Conservation (phyloP, 1,140 invertebrate genomes). For the Achatina immaculata region DNA sequence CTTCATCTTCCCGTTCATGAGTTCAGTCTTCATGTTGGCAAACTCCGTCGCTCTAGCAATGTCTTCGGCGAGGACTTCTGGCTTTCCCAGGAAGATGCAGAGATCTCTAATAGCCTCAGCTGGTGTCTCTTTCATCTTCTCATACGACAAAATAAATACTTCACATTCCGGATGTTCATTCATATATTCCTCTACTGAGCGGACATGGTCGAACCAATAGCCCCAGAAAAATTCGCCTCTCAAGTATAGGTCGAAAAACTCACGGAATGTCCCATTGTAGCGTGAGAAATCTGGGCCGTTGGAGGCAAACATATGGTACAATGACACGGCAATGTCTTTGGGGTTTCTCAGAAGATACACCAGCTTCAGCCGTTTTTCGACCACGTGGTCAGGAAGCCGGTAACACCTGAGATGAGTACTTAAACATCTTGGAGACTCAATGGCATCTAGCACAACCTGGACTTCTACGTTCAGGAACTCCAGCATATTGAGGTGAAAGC, state of each 20-base stretch:
- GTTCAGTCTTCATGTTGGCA: neutral
- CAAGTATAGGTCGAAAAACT: neutral
- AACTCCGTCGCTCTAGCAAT: conserved; percentile 6
- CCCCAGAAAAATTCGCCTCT: neutral
- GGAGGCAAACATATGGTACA: neutral
- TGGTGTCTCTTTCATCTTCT: conserved; percentile 18
- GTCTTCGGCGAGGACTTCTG: neutral
- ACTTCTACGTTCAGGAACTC: neutral
- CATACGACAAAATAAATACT: neutral
- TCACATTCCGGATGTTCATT: neutral
- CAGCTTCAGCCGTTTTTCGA: neutral
- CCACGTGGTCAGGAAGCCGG: neutral
- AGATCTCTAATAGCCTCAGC: neutral
- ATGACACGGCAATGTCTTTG: neutral
- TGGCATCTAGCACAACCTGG: neutral
- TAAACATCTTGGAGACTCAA: neutral
- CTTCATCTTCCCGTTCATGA: neutral
- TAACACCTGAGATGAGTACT: neutral
- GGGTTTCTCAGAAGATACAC: conserved; percentile 4
- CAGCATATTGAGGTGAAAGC: neutral
- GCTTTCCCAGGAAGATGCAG: neutral
- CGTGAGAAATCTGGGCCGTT: neutral
- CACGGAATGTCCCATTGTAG: neutral
- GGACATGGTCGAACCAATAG: conserved; percentile 3
- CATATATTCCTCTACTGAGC: neutral